Base-by-base conservation (phyloP, 1,140 invertebrate genomes). In the Galleria mellonella region DNA sequence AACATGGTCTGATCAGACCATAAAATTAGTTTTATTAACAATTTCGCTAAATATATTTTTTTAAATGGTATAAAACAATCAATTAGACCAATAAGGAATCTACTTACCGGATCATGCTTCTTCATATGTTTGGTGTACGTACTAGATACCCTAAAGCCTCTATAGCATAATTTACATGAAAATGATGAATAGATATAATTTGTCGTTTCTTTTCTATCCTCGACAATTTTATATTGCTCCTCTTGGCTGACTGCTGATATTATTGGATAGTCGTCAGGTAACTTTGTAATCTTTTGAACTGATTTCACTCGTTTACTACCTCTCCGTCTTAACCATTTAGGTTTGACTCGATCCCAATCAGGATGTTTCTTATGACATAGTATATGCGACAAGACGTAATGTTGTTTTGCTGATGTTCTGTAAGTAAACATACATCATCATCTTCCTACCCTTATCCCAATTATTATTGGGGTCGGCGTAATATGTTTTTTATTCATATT, bases 51-150 rank as follows among this genome's bases (percentile, higher is more conserved):
- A n/a, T n/a, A n/a, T n/a, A n/a, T n/a, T n/a, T n/a, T n/a, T n/a
- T n/a, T n/a, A n/a, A n/a, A n/a, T n/a, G n/a, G n/a, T n/a, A n/a
- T n/a, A n/a, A n/a, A n/a, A n/a, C n/a, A n/a, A n/a, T n/a, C n/a
- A n/a, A n/a, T n/a, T n/a, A n/a, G n/a, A n/a, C n/a, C n/a, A n/a
- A n/a, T n/a, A n/a, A n/a, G n/a, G n/a, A n/a, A 28, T 28, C 28
- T 35, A 61, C 72, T 71, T 53, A 82, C 81, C 35, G 77, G 74
- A 48, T 81, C 67, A 62, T 84, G 81, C 59, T 84, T 84, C 42
- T 61, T 66, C 72, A 82, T 73, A 39, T 84, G 77, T n/a, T 78
- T 84, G n/a, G 58, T 55, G 38, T 65, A 83, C 0, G 81, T 77
- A 0, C 28, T 29, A 7, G 32, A 13, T 29, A 68, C 70, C 27